Evolutionary conservation across 1,140 invertebrate species (phyloP).

Genomic region (Bemisia tabaci): DNA sequence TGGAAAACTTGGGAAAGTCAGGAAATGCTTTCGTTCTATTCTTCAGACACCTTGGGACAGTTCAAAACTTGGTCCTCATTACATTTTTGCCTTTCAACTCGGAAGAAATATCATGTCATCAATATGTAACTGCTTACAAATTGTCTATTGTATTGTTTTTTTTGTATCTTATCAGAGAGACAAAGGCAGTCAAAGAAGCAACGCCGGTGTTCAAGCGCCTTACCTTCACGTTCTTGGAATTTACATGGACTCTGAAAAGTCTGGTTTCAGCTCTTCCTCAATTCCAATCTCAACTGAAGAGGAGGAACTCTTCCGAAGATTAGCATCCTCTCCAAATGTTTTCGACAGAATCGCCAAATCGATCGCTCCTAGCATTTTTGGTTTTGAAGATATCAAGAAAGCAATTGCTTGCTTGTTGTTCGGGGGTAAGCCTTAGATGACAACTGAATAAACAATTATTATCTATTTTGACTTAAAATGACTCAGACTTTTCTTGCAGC

Average conservation of each 20-base stretch:
- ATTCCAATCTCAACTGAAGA: conserved; percentile 59
- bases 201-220: conserved; percentile 81
- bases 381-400: conserved; percentile 91
- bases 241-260: conserved; percentile 65
- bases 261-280: conserved; percentile 45
- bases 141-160: conserved; percentile 11
- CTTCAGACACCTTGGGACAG: too few species aligned
- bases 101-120: too few species aligned
- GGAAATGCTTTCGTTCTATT: too few species aligned
- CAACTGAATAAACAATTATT: too few species aligned
- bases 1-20: conserved; percentile 6
- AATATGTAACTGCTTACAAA: conserved; percentile 15
- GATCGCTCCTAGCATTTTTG: conserved; percentile 96
- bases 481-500: too few species aligned
- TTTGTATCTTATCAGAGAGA: conserved; percentile 25
- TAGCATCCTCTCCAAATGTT: conserved; percentile 72
- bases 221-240: conserved; percentile 93
- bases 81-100: too few species aligned
- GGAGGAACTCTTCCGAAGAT: conserved; percentile 77
- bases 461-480: too few species aligned
- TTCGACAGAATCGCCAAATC: conserved; percentile 83
- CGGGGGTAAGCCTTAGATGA: conserved; percentile 63
- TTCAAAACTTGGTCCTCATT: too few species aligned
- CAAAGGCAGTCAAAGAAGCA: conserved; percentile 53
- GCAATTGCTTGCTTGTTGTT: conserved; percentile 92